Base-by-base conservation (phyloP, 2,888 invertebrate genomes). In the Sphinx pinastri region DNA sequence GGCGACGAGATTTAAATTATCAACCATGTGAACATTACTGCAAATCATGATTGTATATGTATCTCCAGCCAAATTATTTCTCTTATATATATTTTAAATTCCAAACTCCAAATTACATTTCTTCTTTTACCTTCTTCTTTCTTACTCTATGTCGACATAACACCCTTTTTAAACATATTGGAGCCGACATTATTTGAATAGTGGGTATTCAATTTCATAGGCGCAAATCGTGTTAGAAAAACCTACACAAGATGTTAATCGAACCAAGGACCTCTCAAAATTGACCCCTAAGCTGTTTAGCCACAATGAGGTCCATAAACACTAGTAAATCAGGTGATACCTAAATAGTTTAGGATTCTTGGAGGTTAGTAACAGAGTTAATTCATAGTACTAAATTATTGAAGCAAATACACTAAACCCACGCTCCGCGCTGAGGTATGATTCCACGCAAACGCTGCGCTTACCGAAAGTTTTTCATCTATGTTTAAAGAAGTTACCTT, bases 1-100 rank as follows among this genome's bases (percentile, higher is more conserved):
- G 68, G 69, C 71, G 71, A 71, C 70, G 79, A 80, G 81, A 82
- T 86, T 84, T 79, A 79, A 81, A 82, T 82, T 82, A 81, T 79
- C 79, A 76, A 73, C 77, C 73, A 72, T 75, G 75, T 76, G 76
- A 54, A 68, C 54, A 47, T 60, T 60, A 60, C 60, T 60, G 16
- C n/a, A n/a, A n/a, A n/a, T n/a, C n/a, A n/a, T n/a, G n/a, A n/a
- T n/a, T n/a, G n/a, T n/a, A n/a, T n/a, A n/a, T n/a, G n/a, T n/a
- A n/a, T n/a, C n/a, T n/a, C n/a, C n/a, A n/a, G n/a, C n/a, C n/a
- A n/a, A n/a, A n/a, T n/a, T n/a, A n/a, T n/a, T n/a, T n/a, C n/a
- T n/a, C n/a, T n/a, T 25, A 25, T 25, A 2, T 25, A 25, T 25
- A 25, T 25, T 25, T 25, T 25, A 25, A 25, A 2, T 25, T 25